Conservation (phyloP, 2,113 vertebrate genomes). For the Cinclus mexicanus region DNA sequence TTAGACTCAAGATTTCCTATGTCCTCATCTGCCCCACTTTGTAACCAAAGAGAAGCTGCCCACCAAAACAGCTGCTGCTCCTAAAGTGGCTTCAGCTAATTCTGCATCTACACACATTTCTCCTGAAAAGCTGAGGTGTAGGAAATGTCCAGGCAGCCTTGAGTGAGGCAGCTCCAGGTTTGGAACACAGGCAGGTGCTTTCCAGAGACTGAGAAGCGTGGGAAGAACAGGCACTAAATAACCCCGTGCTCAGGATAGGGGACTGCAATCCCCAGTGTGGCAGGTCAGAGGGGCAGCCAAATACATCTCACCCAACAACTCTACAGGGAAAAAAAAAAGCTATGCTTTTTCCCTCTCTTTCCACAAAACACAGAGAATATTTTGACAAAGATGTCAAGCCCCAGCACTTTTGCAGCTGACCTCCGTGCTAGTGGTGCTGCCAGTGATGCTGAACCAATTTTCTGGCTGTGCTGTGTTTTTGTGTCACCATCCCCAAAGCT, state of each 20-base stretch:
- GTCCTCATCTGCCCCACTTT: neutral
- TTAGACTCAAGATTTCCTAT: neutral
- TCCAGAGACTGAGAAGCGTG: neutral
- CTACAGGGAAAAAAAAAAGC: neutral
- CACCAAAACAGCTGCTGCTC: neutral
- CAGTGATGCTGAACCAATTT: neutral
- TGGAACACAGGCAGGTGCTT: neutral
- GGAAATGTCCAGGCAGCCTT: neutral
- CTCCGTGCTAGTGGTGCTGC: accelerated
- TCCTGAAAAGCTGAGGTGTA: neutral
- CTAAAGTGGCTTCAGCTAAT: neutral
- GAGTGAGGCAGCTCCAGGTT: neutral
- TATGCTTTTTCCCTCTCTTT: neutral
- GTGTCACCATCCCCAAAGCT: neutral
- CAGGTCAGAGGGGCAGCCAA: neutral
- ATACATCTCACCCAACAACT: neutral
- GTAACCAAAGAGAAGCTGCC: neutral
- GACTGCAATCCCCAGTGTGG: neutral
- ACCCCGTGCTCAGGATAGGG: neutral
- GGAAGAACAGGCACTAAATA: neutral
- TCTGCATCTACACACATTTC: neutral
- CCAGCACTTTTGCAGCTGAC: neutral
- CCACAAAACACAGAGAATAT: neutral
- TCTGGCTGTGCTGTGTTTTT: neutral
- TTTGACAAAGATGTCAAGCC: neutral